A percentile compares a stretch with the other conserved stretches of the same genome.
Conservation (phyloP, 2,113 vertebrate species). For the Myanophis thanlyinensis region DNA sequence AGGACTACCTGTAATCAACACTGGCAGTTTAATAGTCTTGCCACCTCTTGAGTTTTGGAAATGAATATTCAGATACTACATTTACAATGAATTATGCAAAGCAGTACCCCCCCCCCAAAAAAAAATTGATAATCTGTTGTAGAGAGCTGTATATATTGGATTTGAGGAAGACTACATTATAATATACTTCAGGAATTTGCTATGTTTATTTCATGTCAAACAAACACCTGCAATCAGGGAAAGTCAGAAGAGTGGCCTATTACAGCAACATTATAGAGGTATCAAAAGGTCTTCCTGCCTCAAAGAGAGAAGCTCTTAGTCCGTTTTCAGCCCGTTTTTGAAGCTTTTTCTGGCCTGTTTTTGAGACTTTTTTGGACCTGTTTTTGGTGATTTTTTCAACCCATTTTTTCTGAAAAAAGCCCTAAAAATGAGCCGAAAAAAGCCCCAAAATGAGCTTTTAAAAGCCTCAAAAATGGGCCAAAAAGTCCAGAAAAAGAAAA, state of each 20-base stretch:
- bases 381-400: too few species aligned
- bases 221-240: background rate
- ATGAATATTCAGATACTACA: background rate
- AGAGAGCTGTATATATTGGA: background rate
- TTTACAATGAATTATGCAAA: background rate
- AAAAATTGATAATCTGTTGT: background rate
- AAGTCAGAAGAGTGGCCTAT: background rate
- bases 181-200: background rate
- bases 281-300: background rate
- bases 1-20: background rate
- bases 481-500: too few species aligned
- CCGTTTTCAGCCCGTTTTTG: too few species aligned
- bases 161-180: background rate
- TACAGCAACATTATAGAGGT: background rate
- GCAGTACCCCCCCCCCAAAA: background rate
- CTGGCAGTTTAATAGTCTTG: background rate
- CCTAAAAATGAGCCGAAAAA: too few species aligned
- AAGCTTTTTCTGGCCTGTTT: too few species aligned
- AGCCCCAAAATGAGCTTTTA: too few species aligned
- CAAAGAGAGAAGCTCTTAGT: background rate
- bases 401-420: too few species aligned
- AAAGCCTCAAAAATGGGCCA: too few species aligned
- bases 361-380: too few species aligned
- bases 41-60: background rate
- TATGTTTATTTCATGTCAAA: background rate